Evolutionary conservation across 2,797 vertebrate species (phyloP).

Genomic region (Sebastes steindachneri): DNA sequence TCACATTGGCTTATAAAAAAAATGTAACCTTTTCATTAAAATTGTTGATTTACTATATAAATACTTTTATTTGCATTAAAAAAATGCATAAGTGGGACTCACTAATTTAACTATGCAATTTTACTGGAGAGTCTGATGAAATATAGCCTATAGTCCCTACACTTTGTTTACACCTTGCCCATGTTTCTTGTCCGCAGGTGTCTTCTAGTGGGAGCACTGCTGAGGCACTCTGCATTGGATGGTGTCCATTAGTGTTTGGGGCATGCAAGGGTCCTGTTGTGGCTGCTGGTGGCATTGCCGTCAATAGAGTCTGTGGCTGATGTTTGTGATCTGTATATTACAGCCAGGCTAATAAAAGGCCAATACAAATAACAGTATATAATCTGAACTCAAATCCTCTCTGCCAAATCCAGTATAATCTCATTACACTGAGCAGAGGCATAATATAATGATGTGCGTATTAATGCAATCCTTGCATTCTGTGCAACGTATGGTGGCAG

Average conservation of each 20-base stretch:
- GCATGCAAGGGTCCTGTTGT: background rate
- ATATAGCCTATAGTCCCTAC: background rate
- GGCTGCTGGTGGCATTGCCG: background rate
- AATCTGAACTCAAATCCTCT: slow-evolving; percentile 1
- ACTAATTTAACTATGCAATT: background rate
- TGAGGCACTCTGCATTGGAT: background rate
- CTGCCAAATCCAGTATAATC: slow-evolving; percentile 10
- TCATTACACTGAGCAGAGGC: background rate
- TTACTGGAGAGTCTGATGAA: background rate
- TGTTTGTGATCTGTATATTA: background rate
- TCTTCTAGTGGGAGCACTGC: background rate
- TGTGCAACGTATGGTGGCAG: background rate
- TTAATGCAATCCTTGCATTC: background rate
- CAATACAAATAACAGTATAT: background rate
- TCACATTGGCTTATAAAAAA: background rate
- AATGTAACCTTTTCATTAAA: background rate
- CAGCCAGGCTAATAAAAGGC: background rate
- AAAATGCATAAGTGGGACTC: background rate
- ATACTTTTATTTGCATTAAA: background rate
- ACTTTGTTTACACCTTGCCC: background rate
- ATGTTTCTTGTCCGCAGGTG: background rate
- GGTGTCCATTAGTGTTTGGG: background rate
- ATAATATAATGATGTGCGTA: background rate
- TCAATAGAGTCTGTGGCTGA: background rate
- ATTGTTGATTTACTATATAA: background rate